A percentile compares a stretch with the other conserved stretches of the same genome.
These are phyloP conservation scores for Cerastis leucographa DNA, from an alignment of 2,888 invertebrate species.

Conservation along the genomic window DNA sequence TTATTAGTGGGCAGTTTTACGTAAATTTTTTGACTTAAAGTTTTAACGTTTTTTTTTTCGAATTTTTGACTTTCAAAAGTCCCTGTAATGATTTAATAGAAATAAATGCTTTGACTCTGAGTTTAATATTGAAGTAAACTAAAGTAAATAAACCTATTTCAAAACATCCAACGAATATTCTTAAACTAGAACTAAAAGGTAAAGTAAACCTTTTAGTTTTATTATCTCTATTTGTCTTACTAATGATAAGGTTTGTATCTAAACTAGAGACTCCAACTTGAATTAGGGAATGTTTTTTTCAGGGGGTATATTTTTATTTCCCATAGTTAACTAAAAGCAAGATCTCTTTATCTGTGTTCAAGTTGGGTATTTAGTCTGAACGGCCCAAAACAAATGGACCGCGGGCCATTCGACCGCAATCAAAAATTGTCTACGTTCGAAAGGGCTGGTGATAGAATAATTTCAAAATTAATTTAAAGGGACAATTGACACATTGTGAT, in stretches of 20 bases:
- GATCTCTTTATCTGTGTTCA: conserved; percentile 1
- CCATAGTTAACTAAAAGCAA: neutral
- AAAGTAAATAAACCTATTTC: neutral
- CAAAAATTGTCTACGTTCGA: too few relatives aligned
- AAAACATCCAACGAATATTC: neutral
- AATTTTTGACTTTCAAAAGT: too few relatives aligned
- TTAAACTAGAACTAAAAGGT: conserved; percentile 3
- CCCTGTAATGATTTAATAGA: too few relatives aligned
- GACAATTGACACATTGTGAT: too few relatives aligned
- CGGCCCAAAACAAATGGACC: too few relatives aligned
- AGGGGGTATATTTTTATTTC: neutral
- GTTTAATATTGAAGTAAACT: neutral
- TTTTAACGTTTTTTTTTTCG: neutral
- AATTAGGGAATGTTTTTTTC: conserved; percentile 15
- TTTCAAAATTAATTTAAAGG: too few relatives aligned
- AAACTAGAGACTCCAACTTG: conserved; percentile 12
- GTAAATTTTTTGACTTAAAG: neutral
- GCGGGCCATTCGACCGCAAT: too few relatives aligned
- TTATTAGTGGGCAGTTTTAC: neutral
- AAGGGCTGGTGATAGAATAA: too few relatives aligned
- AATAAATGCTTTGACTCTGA: too few relatives aligned
- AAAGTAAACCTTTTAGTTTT: conserved; percentile 22
- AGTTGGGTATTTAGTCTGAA: too few relatives aligned
- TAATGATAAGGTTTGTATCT: conserved; percentile 19
- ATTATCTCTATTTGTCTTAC: conserved; percentile 20